These are phyloP conservation scores for Pseudotriccus pelzelni DNA, from an alignment of 2,797 vertebrate genomes.

Conservation along the genomic window DNA sequence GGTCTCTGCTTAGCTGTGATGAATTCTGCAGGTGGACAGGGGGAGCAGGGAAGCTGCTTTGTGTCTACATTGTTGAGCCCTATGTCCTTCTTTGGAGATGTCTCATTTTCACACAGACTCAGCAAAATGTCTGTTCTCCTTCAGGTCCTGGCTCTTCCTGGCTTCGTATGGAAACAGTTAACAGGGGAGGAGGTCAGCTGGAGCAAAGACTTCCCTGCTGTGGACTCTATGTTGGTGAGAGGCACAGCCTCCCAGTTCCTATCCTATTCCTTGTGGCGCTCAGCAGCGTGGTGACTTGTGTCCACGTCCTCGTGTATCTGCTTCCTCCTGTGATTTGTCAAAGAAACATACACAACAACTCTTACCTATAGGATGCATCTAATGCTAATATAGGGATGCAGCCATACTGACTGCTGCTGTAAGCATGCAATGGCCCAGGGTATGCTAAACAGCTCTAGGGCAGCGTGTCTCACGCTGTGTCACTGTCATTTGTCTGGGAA, in stretches of 20 bases:
- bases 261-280: not conserved
- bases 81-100: not conserved
- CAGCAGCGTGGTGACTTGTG: not conserved
- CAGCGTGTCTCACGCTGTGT: not conserved
- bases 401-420: not conserved
- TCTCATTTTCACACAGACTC: not conserved
- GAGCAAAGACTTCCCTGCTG: slow-evolving; percentile 94
- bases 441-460: not conserved
- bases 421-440: not conserved
- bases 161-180: slow-evolving; percentile 96
- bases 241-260: not conserved
- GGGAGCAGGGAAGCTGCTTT: not conserved
- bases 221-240: slow-evolving; percentile 94
- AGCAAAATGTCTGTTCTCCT: not conserved
- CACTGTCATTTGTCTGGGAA: not conserved
- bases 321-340: not conserved
- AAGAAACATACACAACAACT: not conserved
- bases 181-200: slow-evolving; percentile 94
- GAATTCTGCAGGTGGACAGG: not conserved
- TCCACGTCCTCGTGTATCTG: not conserved
- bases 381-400: not conserved
- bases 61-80: not conserved
- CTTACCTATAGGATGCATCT: not conserved
- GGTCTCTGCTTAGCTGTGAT: not conserved
- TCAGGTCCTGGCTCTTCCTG: slow-evolving; percentile 93